Base-by-base conservation (phyloP, 2,797 vertebrate genomes). In the Oryzias dopingdopingensis region DNA sequence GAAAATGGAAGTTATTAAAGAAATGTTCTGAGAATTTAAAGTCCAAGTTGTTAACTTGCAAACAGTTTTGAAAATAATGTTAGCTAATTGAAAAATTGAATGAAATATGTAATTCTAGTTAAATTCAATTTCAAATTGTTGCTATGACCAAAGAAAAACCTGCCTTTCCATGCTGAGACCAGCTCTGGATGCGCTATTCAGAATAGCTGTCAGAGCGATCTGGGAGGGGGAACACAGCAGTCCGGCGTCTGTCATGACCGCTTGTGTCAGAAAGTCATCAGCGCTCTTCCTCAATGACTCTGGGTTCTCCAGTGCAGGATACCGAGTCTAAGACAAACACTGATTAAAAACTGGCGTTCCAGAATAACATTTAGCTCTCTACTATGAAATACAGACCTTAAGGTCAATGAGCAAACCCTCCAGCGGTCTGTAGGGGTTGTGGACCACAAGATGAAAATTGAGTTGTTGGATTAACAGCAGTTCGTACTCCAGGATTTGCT, bases 391-490 rank as follows among this genome's bases (percentile, higher is more conserved):
- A 1, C 49, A 46, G 84, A 96, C 97, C 93, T 99, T 99, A 64
- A 99, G 67, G 86, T 99, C 96, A 2, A 98, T 98, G 20, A 99
- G 91, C 76, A 98, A 92, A 17, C 97, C 97, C 66, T 99, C 97
- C 89, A 99, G 93, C 0, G 96, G 97, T 72, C 97, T 92, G 74
- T 95, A 99, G 0, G 97, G 95, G 68, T 93, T 99, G 81, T 99
- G 97, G 44, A 99, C 87, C 22, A 98, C 95, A 66, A 99, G 93
- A 75, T 99, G 96, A 52, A 99, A 99, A 85, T 96, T 96, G 67
- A 99, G 92, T 45, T 99, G 95, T 59, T 97, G 96, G 84, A 98
- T 98, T 46, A 99, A 94, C 0, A 97, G 91, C 8, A 99, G 89
- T 76, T 99, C 97, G 63, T 92, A 95, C 62, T 97, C 97, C 65